Conservation (phyloP, 2,888 invertebrate species). For the Orgyia antiqua region DNA sequence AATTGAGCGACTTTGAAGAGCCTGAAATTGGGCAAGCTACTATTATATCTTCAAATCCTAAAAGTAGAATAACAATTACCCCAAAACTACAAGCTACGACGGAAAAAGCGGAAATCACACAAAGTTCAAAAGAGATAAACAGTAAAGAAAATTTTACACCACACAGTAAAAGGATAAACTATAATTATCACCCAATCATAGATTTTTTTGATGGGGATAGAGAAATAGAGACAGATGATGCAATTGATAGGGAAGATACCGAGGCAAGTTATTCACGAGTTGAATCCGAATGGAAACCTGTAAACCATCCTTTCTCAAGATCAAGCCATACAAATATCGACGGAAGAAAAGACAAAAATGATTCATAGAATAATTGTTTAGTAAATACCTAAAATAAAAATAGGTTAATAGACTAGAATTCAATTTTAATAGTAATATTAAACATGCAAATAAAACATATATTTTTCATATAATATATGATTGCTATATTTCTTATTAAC, state of each 20-base stretch:
- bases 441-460: background rate
- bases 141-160: slow-evolving; percentile 36
- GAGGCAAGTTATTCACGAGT: slow-evolving; percentile 40
- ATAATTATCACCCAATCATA: slow-evolving; percentile 90
- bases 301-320: slow-evolving; percentile 50
- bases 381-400: no score
- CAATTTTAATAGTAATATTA: no score
- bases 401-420: no score
- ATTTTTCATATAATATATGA: background rate
- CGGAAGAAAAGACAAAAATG: slow-evolving; percentile 27
- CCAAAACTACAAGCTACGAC: slow-evolving; percentile 55
- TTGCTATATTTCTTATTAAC: background rate
- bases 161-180: slow-evolving; percentile 81
- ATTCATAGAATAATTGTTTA: no score
- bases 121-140: slow-evolving; percentile 33
- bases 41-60: slow-evolving; percentile 25
- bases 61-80: slow-evolving; percentile 47
- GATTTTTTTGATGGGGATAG: slow-evolving; percentile 83
- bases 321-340: slow-evolving; percentile 32
- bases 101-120: slow-evolving; percentile 34
- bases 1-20: slow-evolving; percentile 52
- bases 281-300: slow-evolving; percentile 73
- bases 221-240: slow-evolving; percentile 43
- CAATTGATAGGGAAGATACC: slow-evolving; percentile 63
- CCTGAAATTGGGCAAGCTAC: slow-evolving; percentile 43